Evolutionary conservation across 2,888 invertebrate genomes (phyloP).

Genomic region (Dendrolimus houi): DNA sequence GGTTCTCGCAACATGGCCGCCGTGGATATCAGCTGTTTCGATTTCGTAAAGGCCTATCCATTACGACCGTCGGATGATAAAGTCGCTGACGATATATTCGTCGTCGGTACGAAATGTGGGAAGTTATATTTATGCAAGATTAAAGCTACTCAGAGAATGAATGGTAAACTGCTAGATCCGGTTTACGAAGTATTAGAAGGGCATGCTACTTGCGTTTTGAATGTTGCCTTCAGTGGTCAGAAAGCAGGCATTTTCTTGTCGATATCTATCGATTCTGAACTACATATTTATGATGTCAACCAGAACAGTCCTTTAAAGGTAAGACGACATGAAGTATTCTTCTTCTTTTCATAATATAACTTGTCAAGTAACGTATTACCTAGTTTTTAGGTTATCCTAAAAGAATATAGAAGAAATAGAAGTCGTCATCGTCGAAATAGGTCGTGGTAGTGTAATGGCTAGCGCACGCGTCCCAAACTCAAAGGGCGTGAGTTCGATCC

Average conservation of each 20-base stretch:
- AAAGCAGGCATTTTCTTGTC: conserved; percentile 48
- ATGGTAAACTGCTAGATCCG: conserved; percentile 36
- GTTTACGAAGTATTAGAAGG: conserved; percentile 41
- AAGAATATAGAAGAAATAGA: no score
- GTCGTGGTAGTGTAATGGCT: no score
- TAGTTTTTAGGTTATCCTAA: no score
- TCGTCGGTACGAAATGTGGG: conserved; percentile 49
- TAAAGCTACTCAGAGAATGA: conserved; percentile 19
- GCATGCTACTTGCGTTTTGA: conserved; percentile 43
- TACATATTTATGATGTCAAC: conserved; percentile 47
- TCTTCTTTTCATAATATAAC: no score
- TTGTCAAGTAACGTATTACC: no score
- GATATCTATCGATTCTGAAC: conserved; percentile 52
- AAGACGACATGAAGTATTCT: conserved; percentile 1
- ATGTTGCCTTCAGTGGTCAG: conserved; percentile 44
- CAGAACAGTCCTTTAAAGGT: conserved; percentile 52
- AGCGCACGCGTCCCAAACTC: no score
- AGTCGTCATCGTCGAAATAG: no score
- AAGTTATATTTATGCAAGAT: conserved; percentile 41
- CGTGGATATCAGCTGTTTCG: conserved; percentile 53
- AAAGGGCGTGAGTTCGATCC: no score
- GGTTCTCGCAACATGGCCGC: conserved; percentile 31
- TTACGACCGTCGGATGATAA: conserved; percentile 39
- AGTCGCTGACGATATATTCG: conserved; percentile 42
- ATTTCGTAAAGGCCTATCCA: conserved; percentile 45